Percentiles rank a stretch among this genome's conserved stretches.
Evolutionary conservation across 2,113 vertebrate genomes (phyloP).

Genomic region (Tyto alba): DNA sequence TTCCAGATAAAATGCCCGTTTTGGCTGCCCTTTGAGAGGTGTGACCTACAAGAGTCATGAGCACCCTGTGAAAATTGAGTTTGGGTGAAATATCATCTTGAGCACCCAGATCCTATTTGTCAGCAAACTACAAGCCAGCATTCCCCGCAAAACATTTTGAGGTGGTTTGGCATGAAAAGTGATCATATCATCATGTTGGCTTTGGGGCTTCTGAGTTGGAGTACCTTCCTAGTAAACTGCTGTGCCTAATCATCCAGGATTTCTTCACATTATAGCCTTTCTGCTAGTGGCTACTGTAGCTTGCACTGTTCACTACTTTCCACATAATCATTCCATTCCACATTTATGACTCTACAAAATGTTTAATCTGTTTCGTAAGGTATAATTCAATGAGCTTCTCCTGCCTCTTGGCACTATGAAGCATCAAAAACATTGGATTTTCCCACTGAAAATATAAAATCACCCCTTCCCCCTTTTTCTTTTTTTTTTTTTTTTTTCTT

Average conservation of each 20-base stretch:
- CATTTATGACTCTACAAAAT: background rate
- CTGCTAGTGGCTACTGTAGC: background rate
- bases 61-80: background rate
- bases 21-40: background rate
- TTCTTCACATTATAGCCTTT: background rate
- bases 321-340: background rate
- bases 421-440: background rate
- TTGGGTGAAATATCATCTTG: background rate
- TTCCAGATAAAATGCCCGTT: background rate
- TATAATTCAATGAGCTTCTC: background rate
- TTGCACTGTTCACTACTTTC: background rate
- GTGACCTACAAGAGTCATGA: background rate
- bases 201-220: background rate
- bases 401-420: background rate
- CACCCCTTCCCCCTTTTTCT: no score
- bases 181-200: fast-evolving
- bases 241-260: background rate
- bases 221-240: background rate
- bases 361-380: background rate
- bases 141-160: background rate
- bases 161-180: background rate
- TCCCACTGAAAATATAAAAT: background rate
- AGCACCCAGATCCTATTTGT: background rate
- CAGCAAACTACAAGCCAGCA: background rate
- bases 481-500: no score